phyloP scores from a whole-genome alignment of 1,140 invertebrate genomes.

The Galleria mellonella region DNA sequence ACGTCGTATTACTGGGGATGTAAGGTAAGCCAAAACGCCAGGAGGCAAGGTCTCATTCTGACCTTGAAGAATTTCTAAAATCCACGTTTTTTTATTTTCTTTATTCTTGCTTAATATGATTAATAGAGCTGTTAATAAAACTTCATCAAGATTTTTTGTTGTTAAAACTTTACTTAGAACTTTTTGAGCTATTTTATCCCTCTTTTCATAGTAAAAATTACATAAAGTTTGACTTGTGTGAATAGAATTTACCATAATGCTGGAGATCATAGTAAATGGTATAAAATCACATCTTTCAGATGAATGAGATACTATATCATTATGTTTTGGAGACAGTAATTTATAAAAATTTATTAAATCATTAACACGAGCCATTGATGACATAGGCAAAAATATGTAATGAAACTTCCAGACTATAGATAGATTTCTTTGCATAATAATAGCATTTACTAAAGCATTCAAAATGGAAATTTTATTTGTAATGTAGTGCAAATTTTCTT shows the following conservation, averaged over 20 bases:
- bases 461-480: constrained; percentile 40
- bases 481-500: constrained; percentile 49
- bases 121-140: constrained; percentile 43
- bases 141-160: constrained; percentile 50
- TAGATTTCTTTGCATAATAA: constrained; percentile 48
- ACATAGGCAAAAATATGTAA: constrained; percentile 63
- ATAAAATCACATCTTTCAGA: constrained; percentile 39
- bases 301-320: constrained; percentile 16
- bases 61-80: constrained; percentile 43
- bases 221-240: background rate
- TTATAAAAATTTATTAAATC: constrained; percentile 51
- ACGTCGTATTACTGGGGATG: constrained; percentile 31
- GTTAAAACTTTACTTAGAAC: constrained; percentile 39
- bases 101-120: constrained; percentile 32
- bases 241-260: background rate
- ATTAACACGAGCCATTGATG: constrained; percentile 41
- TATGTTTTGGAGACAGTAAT: constrained; percentile 9
- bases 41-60: constrained; percentile 46
- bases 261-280: constrained; percentile 38
- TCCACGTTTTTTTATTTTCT: constrained; percentile 29
- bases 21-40: constrained; percentile 35
- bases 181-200: constrained; percentile 30
- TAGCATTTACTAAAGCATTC: constrained; percentile 44
- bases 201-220: constrained; percentile 19
- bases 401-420: constrained; percentile 60